Base-by-base conservation (phyloP, 2,888 invertebrate genomes). In the Hemicrepidius hirtus region DNA sequence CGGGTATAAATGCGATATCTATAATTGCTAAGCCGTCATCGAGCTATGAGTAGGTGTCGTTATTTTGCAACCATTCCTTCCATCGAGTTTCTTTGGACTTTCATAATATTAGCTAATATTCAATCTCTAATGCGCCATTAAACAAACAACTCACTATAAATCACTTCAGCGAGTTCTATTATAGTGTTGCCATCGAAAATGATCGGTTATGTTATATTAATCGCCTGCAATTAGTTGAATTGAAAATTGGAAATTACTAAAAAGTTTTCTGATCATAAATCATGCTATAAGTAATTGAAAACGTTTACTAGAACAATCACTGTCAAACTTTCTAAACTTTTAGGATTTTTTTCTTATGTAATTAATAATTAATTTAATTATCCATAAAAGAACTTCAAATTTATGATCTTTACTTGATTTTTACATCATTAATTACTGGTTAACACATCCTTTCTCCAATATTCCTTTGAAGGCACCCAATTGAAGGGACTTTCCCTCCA, bases 1-100 rank as follows among this genome's bases (percentile, higher is more conserved):
- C 32, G 21, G 53, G 53, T 53, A 55, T 69, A 68, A 50, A 66
- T 21, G 60, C 28, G 21, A 44, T 60, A 60, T 24, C 44, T 44
- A 28, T 60, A 60, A 60, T 60, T 60, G 60, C 24, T 32, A 6
- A 44, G 44, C 18, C 41, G 41, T 41, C 44, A 44, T 44, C 44
- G 44, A 9, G n/a, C 12, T 7, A 12, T 32, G 35, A 13, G 35
- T 57, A 35, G 35, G 57, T 37, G 57, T 57, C 37, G 3, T n/a
- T 40, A 20, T 57, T 57, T 18, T 37, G 37, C 20, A n/a, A 20
- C 37, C 18, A 20, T 20, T 13, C 35, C 10, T 44, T 44, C 6
- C 6, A 16, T 44, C 16, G 13, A 16, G 44, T 16, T 44, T 18
- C 18, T 6, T 16, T 2, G 32, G 7, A 16, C 20, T 57, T 57